Evolutionary conservation across 2,797 vertebrate genomes (phyloP).

Genomic region (Caiman crocodilus): DNA sequence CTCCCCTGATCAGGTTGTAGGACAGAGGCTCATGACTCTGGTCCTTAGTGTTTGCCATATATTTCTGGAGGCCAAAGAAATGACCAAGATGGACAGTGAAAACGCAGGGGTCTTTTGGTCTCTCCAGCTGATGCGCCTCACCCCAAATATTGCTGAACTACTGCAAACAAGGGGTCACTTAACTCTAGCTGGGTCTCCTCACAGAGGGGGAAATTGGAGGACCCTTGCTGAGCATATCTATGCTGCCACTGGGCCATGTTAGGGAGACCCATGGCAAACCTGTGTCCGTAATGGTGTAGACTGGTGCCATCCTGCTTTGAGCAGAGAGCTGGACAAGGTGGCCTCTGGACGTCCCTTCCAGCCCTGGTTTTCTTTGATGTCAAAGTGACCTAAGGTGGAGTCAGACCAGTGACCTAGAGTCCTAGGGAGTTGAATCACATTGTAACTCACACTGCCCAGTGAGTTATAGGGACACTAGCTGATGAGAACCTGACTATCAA

Average conservation of each 20-base stretch:
- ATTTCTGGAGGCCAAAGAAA: not conserved
- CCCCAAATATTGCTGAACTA: not conserved
- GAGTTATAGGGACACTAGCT: not conserved
- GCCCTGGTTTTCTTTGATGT: too few relatives aligned
- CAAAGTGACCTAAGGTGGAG: not conserved
- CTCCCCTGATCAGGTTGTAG: not conserved
- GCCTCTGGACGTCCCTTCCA: too few relatives aligned
- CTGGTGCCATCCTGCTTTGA: too few relatives aligned
- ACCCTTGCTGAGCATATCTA: not conserved
- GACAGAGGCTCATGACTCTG: not conserved
- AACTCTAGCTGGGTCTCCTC: not conserved
- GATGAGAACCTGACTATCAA: not conserved
- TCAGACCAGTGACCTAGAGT: not conserved
- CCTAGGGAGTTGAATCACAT: not conserved
- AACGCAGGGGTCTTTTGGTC: not conserved
- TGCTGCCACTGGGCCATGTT: too few relatives aligned
- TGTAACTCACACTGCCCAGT: not conserved
- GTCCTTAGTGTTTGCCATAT: not conserved
- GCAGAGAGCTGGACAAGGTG: too few relatives aligned
- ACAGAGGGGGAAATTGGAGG: not conserved
- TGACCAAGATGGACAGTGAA: not conserved
- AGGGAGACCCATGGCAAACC: too few relatives aligned
- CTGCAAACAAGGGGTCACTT: not conserved
- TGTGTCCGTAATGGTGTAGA: too few relatives aligned
- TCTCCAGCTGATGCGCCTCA: not conserved